Evolutionary conservation across 1,140 invertebrate species (phyloP), one percentile per base, ranked within the genome.

Genomic region (Pseudobourletiella spinata): DNA sequence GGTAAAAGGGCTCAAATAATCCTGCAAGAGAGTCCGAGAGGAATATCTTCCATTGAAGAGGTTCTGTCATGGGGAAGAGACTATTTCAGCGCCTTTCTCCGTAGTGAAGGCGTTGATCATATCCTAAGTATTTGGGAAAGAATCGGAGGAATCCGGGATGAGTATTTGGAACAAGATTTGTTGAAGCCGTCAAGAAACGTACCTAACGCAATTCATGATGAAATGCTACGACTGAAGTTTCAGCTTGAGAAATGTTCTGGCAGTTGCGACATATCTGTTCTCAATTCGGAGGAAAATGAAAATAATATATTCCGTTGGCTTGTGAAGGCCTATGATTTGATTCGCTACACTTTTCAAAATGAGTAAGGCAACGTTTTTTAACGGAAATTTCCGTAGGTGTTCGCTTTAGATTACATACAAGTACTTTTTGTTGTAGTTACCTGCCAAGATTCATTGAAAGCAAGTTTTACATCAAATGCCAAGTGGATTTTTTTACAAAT

Each of bases 391-490:
- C n/a, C n/a, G n/a, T n/a, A n/a, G n/a, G n/a, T n/a, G n/a, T n/a
- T n/a, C n/a, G n/a, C n/a, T n/a, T n/a, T n/a, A n/a, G n/a, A n/a
- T n/a, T n/a, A 14, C 55, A 15, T 35, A 20, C 15, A 39, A 15
- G 29, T 8, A 35, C 43, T 20, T 32, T 50, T 32, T 28, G 51
- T 72, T 74, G 16, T 68, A 79, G 79, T 2, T 80, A 82, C 75
- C 79, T 84, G 72, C 75, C 78, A 73, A 82, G 81, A 56, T 92
- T 87, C 75, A 68, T 84, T 57, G 79, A 81, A 69, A 93, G 88
- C 73, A 85, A 86, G 73, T 90, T 85, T 73, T 86, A 91, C 76
- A 89, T 86, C 72, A 91, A 90, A 75, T 86, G 92, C 78, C 90
- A 93, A 77, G 85, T 95, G 67, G 89, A 95, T 76, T 80, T 94